These are phyloP conservation scores for Pseudochromis fuscus DNA, from an alignment of 2,797 vertebrate genomes.

Conservation along the genomic window DNA sequence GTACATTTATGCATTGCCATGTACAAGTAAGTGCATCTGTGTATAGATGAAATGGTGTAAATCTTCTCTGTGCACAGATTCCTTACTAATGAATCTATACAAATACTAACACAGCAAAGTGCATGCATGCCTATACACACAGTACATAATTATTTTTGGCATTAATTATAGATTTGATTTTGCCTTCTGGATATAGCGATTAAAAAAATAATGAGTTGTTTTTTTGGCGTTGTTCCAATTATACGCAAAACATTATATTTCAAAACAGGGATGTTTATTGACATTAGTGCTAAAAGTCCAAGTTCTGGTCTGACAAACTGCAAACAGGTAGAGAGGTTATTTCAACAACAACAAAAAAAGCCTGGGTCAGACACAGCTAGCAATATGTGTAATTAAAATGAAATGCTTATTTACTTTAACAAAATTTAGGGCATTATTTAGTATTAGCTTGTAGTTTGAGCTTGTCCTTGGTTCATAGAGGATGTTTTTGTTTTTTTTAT, in stretches of 20 bases:
- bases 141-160: conserved; percentile 22
- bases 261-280: conserved; percentile 15
- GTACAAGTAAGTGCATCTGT: conserved; percentile 18
- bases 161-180: conserved; percentile 41
- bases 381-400: not conserved
- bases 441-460: conserved; percentile 6
- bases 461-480: conserved; percentile 6
- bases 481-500: conserved; percentile 2
- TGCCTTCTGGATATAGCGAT: conserved; percentile 15
- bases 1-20: conserved; percentile 37
- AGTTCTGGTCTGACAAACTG: not conserved
- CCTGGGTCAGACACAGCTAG: not conserved
- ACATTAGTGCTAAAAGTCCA: not conserved
- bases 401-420: conserved; percentile 5
- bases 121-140: conserved; percentile 6
- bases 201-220: conserved; percentile 17
- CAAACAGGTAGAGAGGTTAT: not conserved
- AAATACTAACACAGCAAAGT: conserved; percentile 20
- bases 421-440: conserved; percentile 9
- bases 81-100: not conserved
- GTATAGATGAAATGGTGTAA: conserved; percentile 17
- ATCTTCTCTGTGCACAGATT: conserved; percentile 23
- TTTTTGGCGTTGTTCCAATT: too few species aligned
- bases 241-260: too few species aligned
- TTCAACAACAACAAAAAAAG: not conserved